Percentiles rank a stretch among this genome's conserved stretches.
phyloP scores from a whole-genome alignment of 1,140 invertebrate species.

The Drosophila lowei region DNA sequence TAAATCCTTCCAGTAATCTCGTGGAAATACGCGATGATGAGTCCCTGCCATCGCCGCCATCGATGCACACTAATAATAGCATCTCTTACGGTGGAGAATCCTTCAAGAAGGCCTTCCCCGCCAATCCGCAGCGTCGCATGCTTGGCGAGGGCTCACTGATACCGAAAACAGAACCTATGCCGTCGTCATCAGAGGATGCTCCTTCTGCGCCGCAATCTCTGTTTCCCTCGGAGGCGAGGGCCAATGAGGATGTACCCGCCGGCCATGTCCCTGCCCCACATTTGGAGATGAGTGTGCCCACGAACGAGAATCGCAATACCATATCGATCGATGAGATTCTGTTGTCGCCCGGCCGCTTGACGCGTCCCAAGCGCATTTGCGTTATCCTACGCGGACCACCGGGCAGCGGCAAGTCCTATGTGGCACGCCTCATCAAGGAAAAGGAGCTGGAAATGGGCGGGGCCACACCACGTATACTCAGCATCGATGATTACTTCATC shows the following conservation, averaged over 20 bases:
- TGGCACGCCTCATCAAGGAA: constrained; percentile 92
- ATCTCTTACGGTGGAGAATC: not conserved
- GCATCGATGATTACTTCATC: constrained; percentile 98
- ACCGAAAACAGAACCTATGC: too few relatives aligned
- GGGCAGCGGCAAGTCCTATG: constrained; percentile 92
- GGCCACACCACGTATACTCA: constrained; percentile 93
- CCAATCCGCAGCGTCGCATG: constrained; percentile 33
- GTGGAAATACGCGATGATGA: constrained; percentile 13
- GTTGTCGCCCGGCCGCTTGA: constrained; percentile 80
- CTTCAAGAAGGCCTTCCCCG: constrained; percentile 9
- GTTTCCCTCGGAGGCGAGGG: constrained; percentile 62
- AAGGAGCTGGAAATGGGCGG: constrained; percentile 83
- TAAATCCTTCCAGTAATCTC: constrained; percentile 27
- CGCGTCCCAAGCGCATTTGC: constrained; percentile 91
- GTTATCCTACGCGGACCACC: constrained; percentile 95
- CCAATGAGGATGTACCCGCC: constrained; percentile 42
- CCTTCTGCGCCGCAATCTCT: constrained; percentile 25
- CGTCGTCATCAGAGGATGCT: too few relatives aligned
- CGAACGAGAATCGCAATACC: constrained; percentile 81
- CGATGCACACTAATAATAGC: not conserved
- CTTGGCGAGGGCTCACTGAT: not conserved
- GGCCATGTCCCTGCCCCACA: constrained; percentile 8
- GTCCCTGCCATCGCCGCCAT: constrained; percentile 50
- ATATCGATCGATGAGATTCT: constrained; percentile 93
- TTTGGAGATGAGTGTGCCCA: constrained; percentile 61